phyloP scores from a whole-genome alignment of 2,888 invertebrate species.

The Cloeon dipterum region DNA sequence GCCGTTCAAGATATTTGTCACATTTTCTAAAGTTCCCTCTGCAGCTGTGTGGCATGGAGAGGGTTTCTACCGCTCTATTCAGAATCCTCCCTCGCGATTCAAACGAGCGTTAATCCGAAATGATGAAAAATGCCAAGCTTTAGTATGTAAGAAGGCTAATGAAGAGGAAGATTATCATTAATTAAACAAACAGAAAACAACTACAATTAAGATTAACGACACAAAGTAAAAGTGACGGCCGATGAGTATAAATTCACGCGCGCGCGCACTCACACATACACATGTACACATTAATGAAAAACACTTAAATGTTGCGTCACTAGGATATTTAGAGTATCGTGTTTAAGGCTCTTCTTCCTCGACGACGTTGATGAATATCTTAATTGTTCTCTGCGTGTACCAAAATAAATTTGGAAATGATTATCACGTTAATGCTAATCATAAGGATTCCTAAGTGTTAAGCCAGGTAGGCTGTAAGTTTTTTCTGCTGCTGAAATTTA shows the following conservation, averaged over 20 bases:
- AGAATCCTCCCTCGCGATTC: no score
- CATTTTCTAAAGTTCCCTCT: slow-evolving; percentile 7
- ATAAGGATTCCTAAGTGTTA: not conserved
- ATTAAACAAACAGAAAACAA: no score
- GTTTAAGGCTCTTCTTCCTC: not conserved
- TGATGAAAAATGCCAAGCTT: slow-evolving; percentile 2
- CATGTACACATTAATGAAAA: no score
- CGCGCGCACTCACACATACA: no score
- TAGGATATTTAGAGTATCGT: not conserved
- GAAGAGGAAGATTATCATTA: no score
- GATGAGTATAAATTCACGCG: no score
- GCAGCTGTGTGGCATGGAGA: slow-evolving; percentile 1
- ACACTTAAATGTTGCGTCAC: slow-evolving; percentile 1
- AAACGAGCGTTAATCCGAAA: no score
- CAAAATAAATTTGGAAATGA: not conserved
- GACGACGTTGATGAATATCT: no score
- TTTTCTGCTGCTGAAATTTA: not conserved
- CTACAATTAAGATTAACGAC: no score
- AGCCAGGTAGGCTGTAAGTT: not conserved
- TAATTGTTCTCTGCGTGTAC: slow-evolving; percentile 1
- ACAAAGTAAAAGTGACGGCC: no score
- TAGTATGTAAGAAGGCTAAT: slow-evolving; percentile 1
- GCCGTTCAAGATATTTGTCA: no score
- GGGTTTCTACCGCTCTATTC: not conserved
- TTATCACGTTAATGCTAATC: slow-evolving; percentile 1